A percentile compares a stretch with the other conserved stretches of the same genome.
phyloP scores from a whole-genome alignment of 2,797 vertebrate genomes.

The Anabas testudineus region DNA sequence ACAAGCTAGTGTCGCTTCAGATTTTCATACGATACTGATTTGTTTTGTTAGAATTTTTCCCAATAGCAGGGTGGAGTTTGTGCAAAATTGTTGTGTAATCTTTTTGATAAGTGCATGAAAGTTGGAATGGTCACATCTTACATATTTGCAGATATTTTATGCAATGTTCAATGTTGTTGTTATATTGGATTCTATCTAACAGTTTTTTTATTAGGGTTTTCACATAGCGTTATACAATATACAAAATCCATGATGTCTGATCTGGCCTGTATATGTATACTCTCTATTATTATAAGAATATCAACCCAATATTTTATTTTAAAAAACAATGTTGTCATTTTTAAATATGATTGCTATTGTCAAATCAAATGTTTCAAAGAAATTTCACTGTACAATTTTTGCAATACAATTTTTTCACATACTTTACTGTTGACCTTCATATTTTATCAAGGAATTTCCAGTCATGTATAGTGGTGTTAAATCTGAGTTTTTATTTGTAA shows the following conservation, averaged over 20 bases:
- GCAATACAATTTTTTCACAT: not conserved
- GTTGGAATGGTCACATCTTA: constrained; percentile 37
- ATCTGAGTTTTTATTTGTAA: not conserved
- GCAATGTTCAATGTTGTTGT: constrained; percentile 3
- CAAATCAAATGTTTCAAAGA: constrained; percentile 5
- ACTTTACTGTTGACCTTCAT: not conserved
- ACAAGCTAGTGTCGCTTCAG: constrained; percentile 69
- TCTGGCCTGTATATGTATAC: not conserved
- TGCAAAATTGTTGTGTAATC: constrained; percentile 65
- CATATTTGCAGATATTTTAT: constrained; percentile 25
- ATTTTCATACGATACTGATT: constrained; percentile 62
- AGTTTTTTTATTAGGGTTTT: not conserved
- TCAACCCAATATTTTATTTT: not conserved
- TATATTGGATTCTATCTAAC: not conserved
- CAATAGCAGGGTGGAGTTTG: constrained; percentile 52
- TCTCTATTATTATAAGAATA: not conserved
- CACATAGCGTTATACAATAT: no score
- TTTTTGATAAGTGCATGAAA: constrained; percentile 57
- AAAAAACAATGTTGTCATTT: not conserved
- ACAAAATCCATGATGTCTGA: not conserved
- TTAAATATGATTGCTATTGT: not conserved
- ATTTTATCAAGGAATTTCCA: not conserved
- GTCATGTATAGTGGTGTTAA: not conserved
- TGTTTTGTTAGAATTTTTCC: constrained; percentile 57
- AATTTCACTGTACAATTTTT: not conserved